These are phyloP conservation scores for Eilema sororculum DNA, from an alignment of 2,888 invertebrate genomes.

Conservation along the genomic window DNA sequence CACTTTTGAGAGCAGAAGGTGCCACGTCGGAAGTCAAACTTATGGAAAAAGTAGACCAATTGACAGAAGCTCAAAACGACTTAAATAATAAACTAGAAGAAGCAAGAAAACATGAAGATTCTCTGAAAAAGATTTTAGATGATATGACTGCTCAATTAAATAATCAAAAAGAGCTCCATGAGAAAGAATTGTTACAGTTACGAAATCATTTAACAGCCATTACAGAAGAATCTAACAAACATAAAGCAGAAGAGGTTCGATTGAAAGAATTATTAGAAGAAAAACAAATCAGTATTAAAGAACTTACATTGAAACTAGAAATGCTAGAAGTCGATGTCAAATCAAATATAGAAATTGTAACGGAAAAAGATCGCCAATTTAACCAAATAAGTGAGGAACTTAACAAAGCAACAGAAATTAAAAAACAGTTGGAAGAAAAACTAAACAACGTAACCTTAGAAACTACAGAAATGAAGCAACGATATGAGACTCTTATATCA, in stretches of 20 bases:
- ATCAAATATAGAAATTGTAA: constrained; percentile 77
- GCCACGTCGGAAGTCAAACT: constrained; percentile 80
- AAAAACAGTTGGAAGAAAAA: constrained; percentile 81
- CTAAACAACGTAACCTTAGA: constrained; percentile 74
- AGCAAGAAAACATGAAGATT: constrained; percentile 82
- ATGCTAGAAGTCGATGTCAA: constrained; percentile 81
- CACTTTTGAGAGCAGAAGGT: constrained; percentile 77
- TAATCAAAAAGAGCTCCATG: constrained; percentile 74
- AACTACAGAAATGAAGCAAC: constrained; percentile 73
- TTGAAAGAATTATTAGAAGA: constrained; percentile 69
- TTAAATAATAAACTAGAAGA: constrained; percentile 82
- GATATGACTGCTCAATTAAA: constrained; percentile 80
- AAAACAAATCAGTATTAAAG: constrained; percentile 76
- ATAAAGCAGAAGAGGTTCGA: constrained; percentile 65
- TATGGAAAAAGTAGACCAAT: constrained; percentile 83
- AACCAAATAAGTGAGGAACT: constrained; percentile 72
- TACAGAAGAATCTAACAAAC: constrained; percentile 67
- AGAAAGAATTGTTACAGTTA: constrained; percentile 72
- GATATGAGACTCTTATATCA: constrained; percentile 76
- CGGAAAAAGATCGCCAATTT: constrained; percentile 83
- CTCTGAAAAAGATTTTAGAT: constrained; percentile 78
- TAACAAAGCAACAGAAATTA: constrained; percentile 73
- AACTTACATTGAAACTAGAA: constrained; percentile 76
- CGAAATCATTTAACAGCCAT: constrained; percentile 65
- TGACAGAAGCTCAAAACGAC: constrained; percentile 82